A percentile compares a stretch with the other conserved stretches of the same genome.
Conservation (phyloP, 92 coral and sea anemone genomes). For the Plumapathes pennacea region DNA sequence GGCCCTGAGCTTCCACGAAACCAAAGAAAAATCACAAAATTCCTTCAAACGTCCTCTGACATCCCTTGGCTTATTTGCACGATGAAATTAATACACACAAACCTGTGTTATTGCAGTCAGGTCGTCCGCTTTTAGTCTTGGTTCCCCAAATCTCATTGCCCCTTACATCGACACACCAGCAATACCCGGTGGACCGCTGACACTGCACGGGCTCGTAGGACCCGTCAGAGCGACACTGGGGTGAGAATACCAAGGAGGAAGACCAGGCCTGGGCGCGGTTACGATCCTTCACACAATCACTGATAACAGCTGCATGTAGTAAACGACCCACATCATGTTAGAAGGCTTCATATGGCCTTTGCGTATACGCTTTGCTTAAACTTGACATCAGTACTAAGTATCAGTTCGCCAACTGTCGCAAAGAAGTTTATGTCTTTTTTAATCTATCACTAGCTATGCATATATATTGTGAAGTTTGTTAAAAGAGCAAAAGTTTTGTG, state of each 20-base stretch:
- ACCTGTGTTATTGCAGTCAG: conserved; percentile 69
- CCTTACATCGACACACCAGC: conserved; percentile 87
- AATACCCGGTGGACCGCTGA: conserved; percentile 68
- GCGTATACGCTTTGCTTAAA: too few relatives aligned
- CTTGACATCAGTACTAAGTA: too few relatives aligned
- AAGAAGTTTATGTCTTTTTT: too few relatives aligned
- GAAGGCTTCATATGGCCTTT: too few relatives aligned
- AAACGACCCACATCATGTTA: conserved; percentile 2
- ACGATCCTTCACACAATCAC: conserved; percentile 60
- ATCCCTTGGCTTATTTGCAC: too few relatives aligned
- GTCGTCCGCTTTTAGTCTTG: conserved; percentile 52
- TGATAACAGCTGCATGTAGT: conserved; percentile 48
- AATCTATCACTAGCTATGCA: too few relatives aligned
- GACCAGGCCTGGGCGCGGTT: conserved; percentile 77
- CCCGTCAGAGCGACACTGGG: conserved; percentile 60
- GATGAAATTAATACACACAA: conserved; percentile 7
- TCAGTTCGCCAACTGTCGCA: too few relatives aligned
- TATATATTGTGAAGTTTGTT: too few relatives aligned
- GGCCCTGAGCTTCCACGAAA: too few relatives aligned
- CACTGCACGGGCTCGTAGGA: conserved; percentile 73
- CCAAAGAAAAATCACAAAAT: too few relatives aligned
- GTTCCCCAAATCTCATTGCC: conserved; percentile 95
- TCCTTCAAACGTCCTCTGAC: too few relatives aligned
- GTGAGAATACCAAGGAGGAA: conserved; percentile 66
- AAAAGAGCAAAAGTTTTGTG: too few relatives aligned